These are phyloP conservation scores for Melikaiella ostensackeni DNA, from an alignment of 2,888 invertebrate genomes.

Conservation along the genomic window DNA sequence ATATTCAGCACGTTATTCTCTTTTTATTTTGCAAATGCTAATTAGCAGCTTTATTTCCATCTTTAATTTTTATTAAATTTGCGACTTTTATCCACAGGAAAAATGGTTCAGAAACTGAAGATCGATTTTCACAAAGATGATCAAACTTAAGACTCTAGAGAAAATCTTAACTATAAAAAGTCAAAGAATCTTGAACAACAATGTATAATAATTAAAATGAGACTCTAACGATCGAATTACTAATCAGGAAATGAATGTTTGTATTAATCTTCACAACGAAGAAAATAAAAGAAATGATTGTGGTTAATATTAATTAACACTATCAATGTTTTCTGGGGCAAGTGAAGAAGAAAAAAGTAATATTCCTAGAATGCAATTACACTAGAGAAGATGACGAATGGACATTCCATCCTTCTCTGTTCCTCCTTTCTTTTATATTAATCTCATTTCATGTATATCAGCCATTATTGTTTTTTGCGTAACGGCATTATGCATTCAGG, in stretches of 20 bases:
- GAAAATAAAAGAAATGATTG: constrained; percentile 29
- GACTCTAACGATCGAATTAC: not conserved
- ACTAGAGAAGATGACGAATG: constrained; percentile 23
- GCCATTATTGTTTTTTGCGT: constrained; percentile 65
- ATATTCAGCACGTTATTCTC: not conserved
- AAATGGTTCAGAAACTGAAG: not conserved
- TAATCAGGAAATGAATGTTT: constrained; percentile 30
- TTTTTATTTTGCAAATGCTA: constrained; percentile 8
- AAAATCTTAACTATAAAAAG: not conserved
- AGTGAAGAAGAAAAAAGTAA: constrained; percentile 34
- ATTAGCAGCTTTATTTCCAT: constrained; percentile 13
- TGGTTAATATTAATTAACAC: constrained; percentile 24
- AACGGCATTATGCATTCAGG: constrained; percentile 67
- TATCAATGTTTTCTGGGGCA: constrained; percentile 34
- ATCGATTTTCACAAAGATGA: not conserved
- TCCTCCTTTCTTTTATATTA: constrained; percentile 17
- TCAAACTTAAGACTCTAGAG: not conserved
- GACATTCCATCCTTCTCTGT: constrained; percentile 33
- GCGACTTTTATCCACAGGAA: not conserved
- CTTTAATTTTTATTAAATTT: not conserved
- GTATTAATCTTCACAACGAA: not conserved
- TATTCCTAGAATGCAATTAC: constrained; percentile 25
- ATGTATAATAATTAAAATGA: constrained; percentile 2
- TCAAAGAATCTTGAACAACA: not conserved
- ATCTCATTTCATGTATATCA: constrained; percentile 41